Evolutionary conservation across 2,888 invertebrate genomes (phyloP).

Genomic region (Druceiella hillmani): DNA sequence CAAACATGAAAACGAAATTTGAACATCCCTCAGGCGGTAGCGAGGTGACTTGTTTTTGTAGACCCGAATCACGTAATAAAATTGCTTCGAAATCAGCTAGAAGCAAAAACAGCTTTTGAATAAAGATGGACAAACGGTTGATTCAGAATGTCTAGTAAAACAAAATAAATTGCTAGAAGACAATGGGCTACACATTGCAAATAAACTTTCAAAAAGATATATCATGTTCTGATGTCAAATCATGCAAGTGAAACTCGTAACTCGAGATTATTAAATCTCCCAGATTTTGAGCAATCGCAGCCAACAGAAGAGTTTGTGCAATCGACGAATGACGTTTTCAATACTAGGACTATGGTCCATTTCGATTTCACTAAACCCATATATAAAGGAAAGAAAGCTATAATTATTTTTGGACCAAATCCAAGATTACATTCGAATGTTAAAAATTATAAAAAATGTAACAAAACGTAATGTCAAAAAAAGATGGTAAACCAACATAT

Average conservation of each 20-base stretch:
- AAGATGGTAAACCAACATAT: neutral
- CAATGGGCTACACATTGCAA: constrained; percentile 16
- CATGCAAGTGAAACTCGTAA: constrained; percentile 18
- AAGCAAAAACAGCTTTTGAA: neutral
- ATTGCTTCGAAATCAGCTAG: constrained; percentile 1
- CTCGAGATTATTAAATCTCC: too few relatives aligned
- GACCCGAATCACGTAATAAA: too few relatives aligned
- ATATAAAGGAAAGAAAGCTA: constrained; percentile 5
- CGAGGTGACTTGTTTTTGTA: too few relatives aligned
- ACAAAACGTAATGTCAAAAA: constrained; percentile 5
- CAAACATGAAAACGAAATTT: constrained; percentile 5
- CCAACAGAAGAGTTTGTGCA: constrained; percentile 13
- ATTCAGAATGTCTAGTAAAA: constrained; percentile 15
- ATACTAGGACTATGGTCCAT: constrained; percentile 5
- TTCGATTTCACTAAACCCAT: neutral
- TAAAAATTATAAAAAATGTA: constrained; percentile 4
- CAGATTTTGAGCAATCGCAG: too few relatives aligned
- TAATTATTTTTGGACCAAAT: constrained; percentile 6
- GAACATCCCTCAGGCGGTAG: too few relatives aligned
- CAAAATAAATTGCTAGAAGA: constrained; percentile 11
- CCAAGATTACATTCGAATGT: constrained; percentile 3
- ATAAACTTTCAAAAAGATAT: constrained; percentile 17
- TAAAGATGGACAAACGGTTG: neutral
- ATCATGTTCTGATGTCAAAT: constrained; percentile 16
- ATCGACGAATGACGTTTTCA: constrained; percentile 22